Evolutionary conservation across 92 coral and sea anemone species (phyloP).

Genomic region (Phenganax stokvisi): DNA sequence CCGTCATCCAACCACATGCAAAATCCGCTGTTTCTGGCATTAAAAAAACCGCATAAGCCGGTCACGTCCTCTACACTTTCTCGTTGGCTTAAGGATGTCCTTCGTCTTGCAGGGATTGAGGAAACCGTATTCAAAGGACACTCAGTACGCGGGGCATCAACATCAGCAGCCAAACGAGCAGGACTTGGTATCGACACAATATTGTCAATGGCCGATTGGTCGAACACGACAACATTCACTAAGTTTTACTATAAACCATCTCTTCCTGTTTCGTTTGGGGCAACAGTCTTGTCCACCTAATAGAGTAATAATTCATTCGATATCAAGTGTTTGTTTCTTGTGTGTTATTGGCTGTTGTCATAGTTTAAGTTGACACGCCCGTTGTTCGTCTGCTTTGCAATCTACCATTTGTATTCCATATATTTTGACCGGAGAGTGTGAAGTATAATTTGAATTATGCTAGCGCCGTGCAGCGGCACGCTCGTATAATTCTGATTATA

Average conservation of each 20-base stretch:
- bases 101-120: no score
- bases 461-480: constrained; percentile 1
- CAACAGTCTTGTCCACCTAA: not conserved
- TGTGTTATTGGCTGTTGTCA: no score
- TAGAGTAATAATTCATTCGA: not conserved
- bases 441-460: constrained; percentile 12
- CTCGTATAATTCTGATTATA: constrained; percentile 10
- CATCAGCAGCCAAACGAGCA: not conserved
- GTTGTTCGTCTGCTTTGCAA: not conserved
- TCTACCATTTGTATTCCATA: constrained; percentile 19
- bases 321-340: no score
- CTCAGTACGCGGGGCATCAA: no score
- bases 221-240: not conserved
- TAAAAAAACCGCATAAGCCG: no score
- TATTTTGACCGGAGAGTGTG: constrained; percentile 8
- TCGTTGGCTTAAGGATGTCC: no score
- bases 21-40: no score
- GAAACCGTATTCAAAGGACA: no score
- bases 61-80: no score
- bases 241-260: not conserved
- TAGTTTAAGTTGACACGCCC: no score
- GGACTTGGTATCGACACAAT: not conserved
- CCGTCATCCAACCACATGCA: no score
- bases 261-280: not conserved
- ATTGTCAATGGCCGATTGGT: not conserved